Conservation (phyloP, 2,113 vertebrate genomes). For the Himantopus leucocephalus region DNA sequence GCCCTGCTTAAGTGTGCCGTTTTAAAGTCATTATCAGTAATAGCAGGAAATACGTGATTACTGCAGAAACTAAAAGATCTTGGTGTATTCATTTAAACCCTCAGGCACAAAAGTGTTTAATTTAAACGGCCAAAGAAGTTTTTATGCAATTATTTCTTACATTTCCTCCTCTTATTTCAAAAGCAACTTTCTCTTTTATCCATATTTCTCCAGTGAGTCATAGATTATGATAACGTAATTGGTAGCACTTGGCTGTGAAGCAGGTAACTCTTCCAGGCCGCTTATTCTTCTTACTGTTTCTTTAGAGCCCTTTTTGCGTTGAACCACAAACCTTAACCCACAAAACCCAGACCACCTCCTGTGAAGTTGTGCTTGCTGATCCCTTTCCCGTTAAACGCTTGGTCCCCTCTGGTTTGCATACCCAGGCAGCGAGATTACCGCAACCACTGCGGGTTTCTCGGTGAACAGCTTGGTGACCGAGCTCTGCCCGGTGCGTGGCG, state of each 20-base stretch:
- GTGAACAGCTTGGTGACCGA: background rate
- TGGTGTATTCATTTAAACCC: background rate
- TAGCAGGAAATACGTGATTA: background rate
- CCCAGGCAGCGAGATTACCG: background rate
- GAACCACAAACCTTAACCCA: background rate
- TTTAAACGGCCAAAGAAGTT: background rate
- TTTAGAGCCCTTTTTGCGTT: background rate
- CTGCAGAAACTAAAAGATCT: background rate
- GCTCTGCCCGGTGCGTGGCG: rapidly evolving
- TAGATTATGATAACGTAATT: background rate
- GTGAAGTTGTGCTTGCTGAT: background rate
- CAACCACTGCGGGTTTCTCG: rapidly evolving
- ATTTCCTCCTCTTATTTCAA: background rate
- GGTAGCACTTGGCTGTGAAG: background rate
- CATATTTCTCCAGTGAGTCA: background rate
- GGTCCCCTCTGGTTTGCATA: background rate
- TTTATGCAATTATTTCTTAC: background rate
- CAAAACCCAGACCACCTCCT: background rate
- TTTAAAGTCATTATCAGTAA: background rate
- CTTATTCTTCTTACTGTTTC: background rate
- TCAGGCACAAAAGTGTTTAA: background rate
- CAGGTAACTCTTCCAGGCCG: background rate
- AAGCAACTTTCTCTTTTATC: background rate
- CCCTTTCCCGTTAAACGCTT: background rate
- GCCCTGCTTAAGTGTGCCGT: background rate